Percentiles rank a stretch among this genome's conserved stretches.
phyloP scores from a whole-genome alignment of 2,888 invertebrate species.

The Leucophenga montana region DNA sequence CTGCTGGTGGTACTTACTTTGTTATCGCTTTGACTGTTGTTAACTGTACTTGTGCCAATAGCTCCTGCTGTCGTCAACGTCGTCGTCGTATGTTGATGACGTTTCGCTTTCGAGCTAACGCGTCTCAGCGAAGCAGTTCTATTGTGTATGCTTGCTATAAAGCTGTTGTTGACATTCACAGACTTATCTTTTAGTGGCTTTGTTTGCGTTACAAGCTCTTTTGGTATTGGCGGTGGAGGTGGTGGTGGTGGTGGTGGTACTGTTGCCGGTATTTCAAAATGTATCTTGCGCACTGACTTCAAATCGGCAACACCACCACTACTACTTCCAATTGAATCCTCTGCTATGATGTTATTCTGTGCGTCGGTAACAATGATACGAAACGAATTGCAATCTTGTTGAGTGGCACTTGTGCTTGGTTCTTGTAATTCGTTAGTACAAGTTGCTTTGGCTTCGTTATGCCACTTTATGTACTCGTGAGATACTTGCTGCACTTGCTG shows the following conservation, averaged over 20 bases:
- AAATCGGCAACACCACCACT: background rate
- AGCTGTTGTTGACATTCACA: conserved; percentile 28
- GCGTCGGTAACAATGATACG: conserved; percentile 72
- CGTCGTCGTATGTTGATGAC: conserved; percentile 24
- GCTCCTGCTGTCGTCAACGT: conserved; percentile 34
- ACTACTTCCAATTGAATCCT: conserved; percentile 66
- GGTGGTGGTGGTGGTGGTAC: conserved; percentile 8
- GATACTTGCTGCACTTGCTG: conserved; percentile 24
- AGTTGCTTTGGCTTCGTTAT: conserved; percentile 19
- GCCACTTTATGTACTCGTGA: conserved; percentile 38
- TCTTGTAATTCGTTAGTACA: conserved; percentile 1
- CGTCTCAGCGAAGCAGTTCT: conserved; percentile 47
- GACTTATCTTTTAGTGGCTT: conserved; percentile 39
- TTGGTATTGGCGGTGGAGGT: background rate
- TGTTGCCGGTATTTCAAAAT: background rate
- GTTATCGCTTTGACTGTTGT: conserved; percentile 11
- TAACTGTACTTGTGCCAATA: conserved; percentile 38
- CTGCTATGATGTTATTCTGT: conserved; percentile 71
- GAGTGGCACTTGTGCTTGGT: background rate
- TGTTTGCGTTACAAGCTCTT: conserved; percentile 16
- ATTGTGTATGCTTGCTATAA: background rate
- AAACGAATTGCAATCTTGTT: conserved; percentile 47
- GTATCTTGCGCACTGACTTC: background rate
- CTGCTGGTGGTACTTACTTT: conserved; percentile 17
- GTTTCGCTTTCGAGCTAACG: conserved; percentile 53